Conservation (phyloP, 2,888 invertebrate species). For the Ormyrus nitidulus region DNA sequence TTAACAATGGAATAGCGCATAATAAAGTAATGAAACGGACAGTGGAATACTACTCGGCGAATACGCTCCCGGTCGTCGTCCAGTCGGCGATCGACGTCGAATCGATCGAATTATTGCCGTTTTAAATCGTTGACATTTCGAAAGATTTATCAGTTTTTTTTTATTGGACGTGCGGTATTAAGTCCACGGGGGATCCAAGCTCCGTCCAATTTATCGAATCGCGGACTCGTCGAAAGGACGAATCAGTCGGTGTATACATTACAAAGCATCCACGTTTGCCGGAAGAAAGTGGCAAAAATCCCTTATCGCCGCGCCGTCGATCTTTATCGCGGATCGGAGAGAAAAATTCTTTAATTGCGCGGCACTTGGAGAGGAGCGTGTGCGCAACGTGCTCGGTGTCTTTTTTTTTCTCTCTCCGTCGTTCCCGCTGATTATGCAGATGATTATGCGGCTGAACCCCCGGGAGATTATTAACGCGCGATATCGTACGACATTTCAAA, state of each 20-base stretch:
- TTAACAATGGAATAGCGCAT: slow-evolving; percentile 24
- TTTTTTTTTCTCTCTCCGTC: background rate
- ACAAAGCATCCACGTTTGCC: no score
- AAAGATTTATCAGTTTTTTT: slow-evolving; percentile 38
- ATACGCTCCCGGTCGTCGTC: background rate
- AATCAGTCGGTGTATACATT: no score
- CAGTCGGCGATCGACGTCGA: slow-evolving; percentile 36
- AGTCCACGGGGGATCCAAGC: background rate
- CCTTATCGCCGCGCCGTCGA: slow-evolving; percentile 12
- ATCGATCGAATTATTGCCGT: slow-evolving; percentile 50
- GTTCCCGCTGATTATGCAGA: background rate
- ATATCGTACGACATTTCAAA: slow-evolving; percentile 17
- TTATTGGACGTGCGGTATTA: background rate
- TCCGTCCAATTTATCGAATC: slow-evolving; percentile 25
- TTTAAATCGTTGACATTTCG: slow-evolving; percentile 20
- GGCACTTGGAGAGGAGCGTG: background rate
- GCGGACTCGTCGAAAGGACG: no score
- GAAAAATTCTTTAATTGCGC: slow-evolving; percentile 28
- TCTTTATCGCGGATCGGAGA: slow-evolving; percentile 1
- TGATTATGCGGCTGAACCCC: background rate
- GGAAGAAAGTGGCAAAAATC: no score
- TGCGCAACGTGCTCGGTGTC: background rate
- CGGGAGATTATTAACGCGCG: background rate
- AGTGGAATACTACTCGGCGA: slow-evolving; percentile 48
- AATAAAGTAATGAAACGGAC: slow-evolving; percentile 20